These are phyloP conservation scores for Hoplodrina ambigua DNA, from an alignment of 2,888 invertebrate species.

Conservation along the genomic window DNA sequence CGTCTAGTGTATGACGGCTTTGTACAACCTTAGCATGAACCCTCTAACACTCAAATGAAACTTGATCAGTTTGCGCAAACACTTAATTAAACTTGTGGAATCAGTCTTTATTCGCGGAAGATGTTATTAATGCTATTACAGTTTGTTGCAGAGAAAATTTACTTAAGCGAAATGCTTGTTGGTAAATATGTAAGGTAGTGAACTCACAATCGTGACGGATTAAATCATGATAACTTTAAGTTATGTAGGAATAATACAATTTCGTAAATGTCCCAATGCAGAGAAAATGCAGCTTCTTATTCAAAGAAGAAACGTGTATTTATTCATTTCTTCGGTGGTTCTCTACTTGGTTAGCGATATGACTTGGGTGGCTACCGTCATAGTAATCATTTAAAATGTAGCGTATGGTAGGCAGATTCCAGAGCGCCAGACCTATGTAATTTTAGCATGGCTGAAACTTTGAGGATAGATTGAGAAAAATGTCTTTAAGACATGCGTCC, in stretches of 20 bases:
- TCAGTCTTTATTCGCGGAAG: constrained; percentile 30
- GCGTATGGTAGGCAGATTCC: too few relatives aligned
- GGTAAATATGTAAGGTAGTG: constrained; percentile 35
- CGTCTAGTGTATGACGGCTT: constrained; percentile 64
- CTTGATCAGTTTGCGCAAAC: constrained; percentile 64
- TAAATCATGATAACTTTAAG: constrained; percentile 46
- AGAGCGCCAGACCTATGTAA: too few relatives aligned
- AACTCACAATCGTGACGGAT: constrained; percentile 49
- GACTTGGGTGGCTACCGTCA: neutral
- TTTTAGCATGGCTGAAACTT: too few relatives aligned
- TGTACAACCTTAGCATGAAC: constrained; percentile 60
- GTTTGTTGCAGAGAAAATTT: constrained; percentile 43
- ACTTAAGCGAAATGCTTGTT: constrained; percentile 37
- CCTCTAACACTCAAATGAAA: constrained; percentile 44
- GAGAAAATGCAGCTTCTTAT: neutral
- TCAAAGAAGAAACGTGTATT: neutral
- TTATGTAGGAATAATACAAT: constrained; percentile 26
- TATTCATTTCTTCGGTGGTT: neutral
- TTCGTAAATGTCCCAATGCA: constrained; percentile 27
- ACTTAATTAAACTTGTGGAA: constrained; percentile 56
- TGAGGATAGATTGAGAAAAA: too few relatives aligned
- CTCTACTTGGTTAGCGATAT: neutral
- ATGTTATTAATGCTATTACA: constrained; percentile 45
- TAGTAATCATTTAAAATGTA: too few relatives aligned
- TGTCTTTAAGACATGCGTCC: too few relatives aligned